Evolutionary conservation across 2,113 vertebrate species (phyloP), one percentile per base, ranked within the genome.

Genomic region (Cnemophilus loriae): DNA sequence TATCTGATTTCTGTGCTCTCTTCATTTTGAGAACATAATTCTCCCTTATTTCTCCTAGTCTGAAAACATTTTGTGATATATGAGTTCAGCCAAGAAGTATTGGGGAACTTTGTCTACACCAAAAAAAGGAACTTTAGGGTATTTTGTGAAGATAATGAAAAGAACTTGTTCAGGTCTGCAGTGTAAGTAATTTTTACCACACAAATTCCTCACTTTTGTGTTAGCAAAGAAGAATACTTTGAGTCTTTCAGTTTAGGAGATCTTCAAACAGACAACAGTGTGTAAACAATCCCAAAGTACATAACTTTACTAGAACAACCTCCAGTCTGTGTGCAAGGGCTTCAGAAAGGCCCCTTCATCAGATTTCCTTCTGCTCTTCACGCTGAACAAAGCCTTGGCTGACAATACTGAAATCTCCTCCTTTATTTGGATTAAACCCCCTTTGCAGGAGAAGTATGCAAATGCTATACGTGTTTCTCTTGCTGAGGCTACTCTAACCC

Each of bases 361-460:
- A 97, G 97, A 97, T 96, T 98, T 98, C 94, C 96, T 95, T 97
- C 95, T 97, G 94, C 97, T 98, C 97, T 96, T 97, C 93, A 94
- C 92, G 82, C 88, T 3, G 93, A 98, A 98, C 98, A 98, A 98
- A 98, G 98, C 94, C 92, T 73, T 86, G 86, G 83, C 84, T 98
- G 97, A 98, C 98, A 98, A 98, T 94, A 97, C 96, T 7, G 26
- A 98, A 98, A 98, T 97, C 97, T 97, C 97, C 97, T 97, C 61
- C 97, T 98, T 98, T 98, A 97, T 98, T 96, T 15, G 94, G 97
- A 97, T 97, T 98, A 98, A 97, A 97, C 92, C 82, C 85, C 94
- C 85, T 97, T 97, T 97, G 97, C 96, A 94, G 87, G 84, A 94
- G 83, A 93, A 96, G 90, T 98, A 98, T 98, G 98, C 98, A 98